phyloP scores from a whole-genome alignment of 2,113 vertebrate genomes.

The Oriolus oriolus region DNA sequence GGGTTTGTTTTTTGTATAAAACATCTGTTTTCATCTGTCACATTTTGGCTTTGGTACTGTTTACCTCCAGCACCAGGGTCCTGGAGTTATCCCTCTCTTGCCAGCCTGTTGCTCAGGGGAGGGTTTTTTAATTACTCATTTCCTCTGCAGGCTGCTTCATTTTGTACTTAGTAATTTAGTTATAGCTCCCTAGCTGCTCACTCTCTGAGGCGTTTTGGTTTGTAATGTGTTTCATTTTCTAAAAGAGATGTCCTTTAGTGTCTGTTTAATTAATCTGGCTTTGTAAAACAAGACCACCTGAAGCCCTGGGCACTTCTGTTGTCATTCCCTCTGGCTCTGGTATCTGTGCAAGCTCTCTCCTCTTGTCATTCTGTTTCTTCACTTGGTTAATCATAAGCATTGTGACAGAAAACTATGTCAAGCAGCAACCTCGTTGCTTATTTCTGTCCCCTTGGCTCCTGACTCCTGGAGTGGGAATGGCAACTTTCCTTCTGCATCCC shows the following conservation, averaged over 20 bases:
- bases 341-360: background rate
- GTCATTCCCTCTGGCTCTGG: background rate
- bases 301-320: background rate
- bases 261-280: slow-evolving; percentile 41
- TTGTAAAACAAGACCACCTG: slow-evolving; percentile 43
- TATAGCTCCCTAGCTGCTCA: background rate
- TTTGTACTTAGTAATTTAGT: slow-evolving; percentile 55
- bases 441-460: background rate
- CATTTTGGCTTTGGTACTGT: background rate
- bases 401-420: background rate
- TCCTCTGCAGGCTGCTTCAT: slow-evolving; percentile 59
- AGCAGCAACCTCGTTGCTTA: background rate
- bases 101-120: slow-evolving; percentile 16
- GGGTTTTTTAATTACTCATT: slow-evolving; percentile 58
- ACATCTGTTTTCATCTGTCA: background rate
- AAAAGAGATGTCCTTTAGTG: slow-evolving; percentile 10
- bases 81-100: background rate
- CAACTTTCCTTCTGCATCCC: background rate
- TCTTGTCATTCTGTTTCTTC: slow-evolving; percentile 1
- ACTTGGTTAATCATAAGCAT: slow-evolving; percentile 19
- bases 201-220: slow-evolving; percentile 22
- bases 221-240: slow-evolving; percentile 26
- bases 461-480: background rate
- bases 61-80: background rate
- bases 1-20: background rate